Evolutionary conservation across 2,797 vertebrate genomes (phyloP).

Genomic region (Mareca penelope): DNA sequence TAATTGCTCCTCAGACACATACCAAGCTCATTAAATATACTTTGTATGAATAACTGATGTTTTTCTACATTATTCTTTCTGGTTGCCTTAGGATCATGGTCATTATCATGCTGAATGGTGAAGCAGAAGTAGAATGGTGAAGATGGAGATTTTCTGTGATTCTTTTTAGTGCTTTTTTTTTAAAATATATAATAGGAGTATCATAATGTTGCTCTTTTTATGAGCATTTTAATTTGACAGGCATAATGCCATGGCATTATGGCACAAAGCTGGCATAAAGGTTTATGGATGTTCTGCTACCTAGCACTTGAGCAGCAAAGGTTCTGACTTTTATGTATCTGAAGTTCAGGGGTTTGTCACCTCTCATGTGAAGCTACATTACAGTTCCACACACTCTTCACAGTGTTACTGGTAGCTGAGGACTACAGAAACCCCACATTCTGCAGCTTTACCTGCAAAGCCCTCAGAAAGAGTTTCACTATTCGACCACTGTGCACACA

Average conservation of each 20-base stretch:
- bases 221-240: background rate
- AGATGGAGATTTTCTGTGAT: background rate
- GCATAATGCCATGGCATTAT: background rate
- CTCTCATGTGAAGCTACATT: background rate
- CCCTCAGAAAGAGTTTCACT: background rate
- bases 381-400: background rate
- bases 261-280: background rate
- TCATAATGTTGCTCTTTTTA: background rate
- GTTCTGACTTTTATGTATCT: background rate
- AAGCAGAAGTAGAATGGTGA: background rate
- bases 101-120: background rate
- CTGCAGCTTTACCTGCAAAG: background rate
- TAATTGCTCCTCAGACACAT: background rate
- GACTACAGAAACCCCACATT: background rate
- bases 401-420: background rate
- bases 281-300: background rate
- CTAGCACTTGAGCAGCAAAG: background rate
- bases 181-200: background rate
- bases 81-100: background rate
- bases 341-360: background rate
- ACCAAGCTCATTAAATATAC: background rate
- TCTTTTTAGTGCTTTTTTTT: background rate
- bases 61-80: background rate
- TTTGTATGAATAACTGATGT: background rate
- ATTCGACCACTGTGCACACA: accelerated